A percentile compares a stretch with the other conserved stretches of the same genome.
These are phyloP conservation scores for Tethya wilhelma DNA, from an alignment of 37 sponge, comb jelly and placozoan species.

Conservation along the genomic window DNA sequence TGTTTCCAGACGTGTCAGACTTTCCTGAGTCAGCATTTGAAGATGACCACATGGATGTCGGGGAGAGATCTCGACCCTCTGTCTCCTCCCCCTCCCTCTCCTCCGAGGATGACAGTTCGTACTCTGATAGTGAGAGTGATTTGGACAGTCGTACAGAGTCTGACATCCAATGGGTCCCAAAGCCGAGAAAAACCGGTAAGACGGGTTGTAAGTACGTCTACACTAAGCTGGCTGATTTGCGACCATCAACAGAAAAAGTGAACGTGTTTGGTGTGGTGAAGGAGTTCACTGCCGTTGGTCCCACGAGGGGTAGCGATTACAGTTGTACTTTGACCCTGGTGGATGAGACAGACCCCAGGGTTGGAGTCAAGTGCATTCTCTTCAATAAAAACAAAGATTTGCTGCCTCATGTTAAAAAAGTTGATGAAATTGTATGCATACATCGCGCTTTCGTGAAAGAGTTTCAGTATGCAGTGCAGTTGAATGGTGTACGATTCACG, in stretches of 20 bases:
- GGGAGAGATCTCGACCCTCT: background rate
- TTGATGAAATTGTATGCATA: constrained; percentile 44
- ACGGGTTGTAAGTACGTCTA: constrained; percentile 17
- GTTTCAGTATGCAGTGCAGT: constrained; percentile 12
- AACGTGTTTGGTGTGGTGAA: constrained; percentile 55
- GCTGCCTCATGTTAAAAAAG: constrained; percentile 35
- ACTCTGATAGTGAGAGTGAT: constrained; percentile 3
- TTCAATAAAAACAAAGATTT: constrained; percentile 22
- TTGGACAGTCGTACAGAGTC: background rate
- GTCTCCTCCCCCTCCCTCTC: background rate
- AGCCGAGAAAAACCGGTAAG: background rate
- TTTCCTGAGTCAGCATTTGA: constrained; percentile 40
- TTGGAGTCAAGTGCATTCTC: constrained; percentile 8
- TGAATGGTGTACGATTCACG: constrained; percentile 5
- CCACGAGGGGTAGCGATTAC: constrained; percentile 32
- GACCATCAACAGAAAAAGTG: constrained; percentile 14
- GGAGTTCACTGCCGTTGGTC: constrained; percentile 21
- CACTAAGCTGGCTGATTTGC: constrained; percentile 26
- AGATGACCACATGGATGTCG: constrained; percentile 5
- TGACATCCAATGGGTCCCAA: background rate
- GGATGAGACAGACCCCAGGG: constrained; percentile 33
- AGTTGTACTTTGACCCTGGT: constrained; percentile 15
- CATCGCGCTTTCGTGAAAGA: constrained; percentile 19
- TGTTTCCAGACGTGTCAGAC: constrained; percentile 21
- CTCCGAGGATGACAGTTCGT: background rate